Base-by-base conservation (phyloP, 2,113 vertebrate genomes). In the Vireo altiloquus region DNA sequence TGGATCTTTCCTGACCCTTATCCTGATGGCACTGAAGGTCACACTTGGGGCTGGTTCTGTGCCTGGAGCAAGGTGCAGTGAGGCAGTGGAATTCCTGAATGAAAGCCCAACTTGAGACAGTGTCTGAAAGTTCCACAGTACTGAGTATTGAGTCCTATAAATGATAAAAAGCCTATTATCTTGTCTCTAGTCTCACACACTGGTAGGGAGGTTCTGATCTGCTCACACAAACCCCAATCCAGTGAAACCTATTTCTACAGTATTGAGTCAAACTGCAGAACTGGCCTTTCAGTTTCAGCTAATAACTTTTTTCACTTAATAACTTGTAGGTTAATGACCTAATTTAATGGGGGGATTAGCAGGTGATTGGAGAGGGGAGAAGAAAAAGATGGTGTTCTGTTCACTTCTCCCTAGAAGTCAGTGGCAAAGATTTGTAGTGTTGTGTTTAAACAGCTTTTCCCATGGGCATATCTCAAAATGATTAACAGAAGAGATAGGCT, bases 141-240 rank as follows among this genome's bases (percentile, higher is more conserved):
- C 37, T 61, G 50, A 24, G 9, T 24, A 54, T 4, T 25, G 24
- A 61, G 77, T 59, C 65, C 28, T 35, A 12, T 40, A 35, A 75
- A 15, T 10, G 20, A 57, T 17, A 59, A 37, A 59, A 25, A 14
- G 20, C n/a, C 33, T 79, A 24, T 53, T 57, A 46, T 20, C 44
- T 72, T 60, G 42, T n/a, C 15, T 80, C 49, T 27, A 1, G 0
- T 65, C 52, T 87, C 5, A 0, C 30, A 15, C 5, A 2, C 7
- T 40, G 1, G 35, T 56, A 46, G 25, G 11, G 61, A 40, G 24
- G 25, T 42, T 89, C 74, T 91, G 46, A 54, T 69, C 19, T 60
- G 44, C 61, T 93, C 54, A 40, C 69, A 84, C 42, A 83, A 59
- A 35, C 31, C 49, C 50, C 28, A n/a, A 40, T 35, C n/a, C 23